phyloP scores from a whole-genome alignment of 2,797 vertebrate genomes.

The Hypotaenidia philippensis region DNA sequence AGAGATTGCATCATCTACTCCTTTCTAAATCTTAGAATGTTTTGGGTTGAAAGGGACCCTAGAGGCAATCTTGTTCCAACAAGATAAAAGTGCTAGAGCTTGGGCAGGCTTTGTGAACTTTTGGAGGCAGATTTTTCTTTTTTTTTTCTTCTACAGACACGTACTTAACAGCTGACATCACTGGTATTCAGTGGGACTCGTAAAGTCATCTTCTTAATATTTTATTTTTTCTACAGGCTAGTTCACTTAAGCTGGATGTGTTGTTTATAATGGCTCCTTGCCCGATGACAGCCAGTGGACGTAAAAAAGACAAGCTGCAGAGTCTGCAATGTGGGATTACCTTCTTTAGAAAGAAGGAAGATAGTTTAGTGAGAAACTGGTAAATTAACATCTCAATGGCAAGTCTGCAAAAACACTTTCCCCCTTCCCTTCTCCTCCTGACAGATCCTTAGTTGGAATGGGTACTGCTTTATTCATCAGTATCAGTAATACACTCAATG shows the following conservation, averaged over 20 bases:
- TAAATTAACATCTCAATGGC: not conserved
- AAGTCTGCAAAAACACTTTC: not conserved
- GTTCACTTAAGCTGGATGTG: not conserved
- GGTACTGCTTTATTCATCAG: not conserved
- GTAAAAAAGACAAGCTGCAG: not conserved
- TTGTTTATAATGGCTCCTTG: not conserved
- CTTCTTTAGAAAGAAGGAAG: not conserved
- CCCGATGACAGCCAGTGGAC: not conserved
- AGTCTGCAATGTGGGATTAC: not conserved
- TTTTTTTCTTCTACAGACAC: not conserved
- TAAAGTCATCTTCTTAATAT: not conserved
- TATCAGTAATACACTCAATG: not conserved
- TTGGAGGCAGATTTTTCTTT: not conserved
- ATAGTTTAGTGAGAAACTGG: not conserved
- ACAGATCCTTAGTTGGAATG: not conserved
- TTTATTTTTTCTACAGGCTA: not conserved
- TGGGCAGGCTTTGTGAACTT: not conserved
- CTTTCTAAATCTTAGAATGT: not conserved
- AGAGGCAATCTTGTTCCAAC: no score
- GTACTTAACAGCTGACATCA: not conserved
- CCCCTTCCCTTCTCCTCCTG: not conserved
- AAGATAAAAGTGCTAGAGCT: not conserved
- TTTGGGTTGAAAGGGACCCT: no score
- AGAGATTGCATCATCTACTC: not conserved
- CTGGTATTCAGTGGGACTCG: not conserved